Evolutionary conservation across 2,113 vertebrate species (phyloP), one percentile per base, ranked within the genome.

Genomic region (Callipepla californica): DNA sequence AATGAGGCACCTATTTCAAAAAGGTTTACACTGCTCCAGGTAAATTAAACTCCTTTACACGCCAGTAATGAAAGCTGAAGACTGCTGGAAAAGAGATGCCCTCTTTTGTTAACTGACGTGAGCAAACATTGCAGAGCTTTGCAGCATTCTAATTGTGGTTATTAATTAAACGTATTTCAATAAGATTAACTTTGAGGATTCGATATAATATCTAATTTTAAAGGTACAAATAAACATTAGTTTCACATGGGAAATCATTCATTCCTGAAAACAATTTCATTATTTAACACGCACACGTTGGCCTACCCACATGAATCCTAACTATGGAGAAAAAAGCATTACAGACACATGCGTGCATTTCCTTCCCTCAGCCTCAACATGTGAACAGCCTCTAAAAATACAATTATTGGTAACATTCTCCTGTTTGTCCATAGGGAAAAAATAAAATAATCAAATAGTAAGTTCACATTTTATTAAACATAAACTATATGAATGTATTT

Each of bases 201-300:
- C 85, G 44, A 51, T 48, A 50, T 2, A 67, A 36, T 21, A 78
- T 23, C 80, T 78, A 72, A 90, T 58, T 92, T 83, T 78, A 81
- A 83, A 66, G 30, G 40, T 19, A 92, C 61, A 81, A 86, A 72
- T 63, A 86, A 89, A 59, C 68, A 62, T 90, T 92, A 2, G 44
- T 87, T 96, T 82, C 80, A 85, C 17, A 13, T 11, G 32, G 84
- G 88, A 94, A 95, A 90, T 85, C 30, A 84, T 58, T 83, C 53
- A 78, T 34, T 92, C 58, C 55, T 42, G 59, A 55, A 55, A 92
- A 62, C 45, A 70, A 45, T 44, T 15, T 42, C 48, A 47, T n/a
- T 68, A 30, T 47, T 69, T 69, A 34, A 1, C 20, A 42, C 14
- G 18, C 11, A 3, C 22, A 22, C 2, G 0, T 73, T 61, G 67